Evolutionary conservation across 2,888 invertebrate genomes (phyloP).

Genomic region (Tenthredo mesomela): DNA sequence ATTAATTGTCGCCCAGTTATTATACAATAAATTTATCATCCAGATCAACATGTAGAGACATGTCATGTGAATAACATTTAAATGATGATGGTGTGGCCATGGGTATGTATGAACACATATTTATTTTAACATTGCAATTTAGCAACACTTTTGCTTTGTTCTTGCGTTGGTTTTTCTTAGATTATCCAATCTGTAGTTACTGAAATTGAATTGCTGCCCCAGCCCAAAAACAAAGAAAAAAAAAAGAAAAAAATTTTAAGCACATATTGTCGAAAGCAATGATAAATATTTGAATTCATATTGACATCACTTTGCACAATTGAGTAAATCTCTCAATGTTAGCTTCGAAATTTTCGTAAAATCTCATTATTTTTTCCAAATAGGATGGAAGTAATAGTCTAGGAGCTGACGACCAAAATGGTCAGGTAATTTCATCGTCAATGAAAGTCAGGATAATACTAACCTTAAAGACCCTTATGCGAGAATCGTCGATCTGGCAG

Average conservation of each 20-base stretch:
- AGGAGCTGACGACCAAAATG: no score
- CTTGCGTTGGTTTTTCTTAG: conserved; percentile 54
- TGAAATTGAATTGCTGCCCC: neutral
- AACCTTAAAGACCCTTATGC: no score
- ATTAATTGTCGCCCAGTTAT: neutral
- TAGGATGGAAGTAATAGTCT: no score
- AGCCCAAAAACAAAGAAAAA: neutral
- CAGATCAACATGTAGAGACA: conserved; percentile 55
- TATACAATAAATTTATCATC: conserved; percentile 30
- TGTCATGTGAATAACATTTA: conserved; percentile 74
- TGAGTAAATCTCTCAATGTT: neutral
- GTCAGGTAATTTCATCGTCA: no score
- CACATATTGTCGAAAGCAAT: neutral
- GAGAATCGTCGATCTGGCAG: no score
- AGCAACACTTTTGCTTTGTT: conserved; percentile 50
- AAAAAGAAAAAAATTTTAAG: neutral
- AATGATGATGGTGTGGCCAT: conserved; percentile 78
- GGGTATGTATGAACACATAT: conserved; percentile 72
- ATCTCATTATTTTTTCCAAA: neutral
- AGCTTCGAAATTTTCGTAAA: neutral
- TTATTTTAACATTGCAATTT: conserved; percentile 57
- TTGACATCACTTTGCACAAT: neutral
- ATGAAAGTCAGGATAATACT: no score
- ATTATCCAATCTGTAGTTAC: neutral
- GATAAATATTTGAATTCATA: neutral